Base-by-base conservation (phyloP, 2,888 invertebrate genomes). In the Augiades crinisus region DNA sequence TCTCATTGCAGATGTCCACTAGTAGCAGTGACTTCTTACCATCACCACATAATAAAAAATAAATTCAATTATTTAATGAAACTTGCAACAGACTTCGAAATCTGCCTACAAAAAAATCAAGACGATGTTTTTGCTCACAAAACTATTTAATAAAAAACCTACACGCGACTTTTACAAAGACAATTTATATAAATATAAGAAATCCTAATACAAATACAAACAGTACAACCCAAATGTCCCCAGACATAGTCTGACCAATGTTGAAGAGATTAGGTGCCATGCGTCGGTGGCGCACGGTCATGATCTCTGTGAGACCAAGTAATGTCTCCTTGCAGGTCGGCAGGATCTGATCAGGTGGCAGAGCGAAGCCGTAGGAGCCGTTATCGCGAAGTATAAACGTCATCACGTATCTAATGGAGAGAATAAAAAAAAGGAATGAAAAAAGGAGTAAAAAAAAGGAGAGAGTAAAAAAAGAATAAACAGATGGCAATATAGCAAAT, bases 311-410 rank as follows among this genome's bases (percentile, higher is more conserved):
- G 10, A 93, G 62, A 0, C 92, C 92, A 12, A 81, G 79, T 53
- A 92, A 61, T 0, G 91, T 83, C 69, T 94, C 94, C 34, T 88
- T 66, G 43, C 91, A 91, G 5, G 92, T 90, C 7, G 92, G 91
- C 3, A 91, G 64, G 52, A 96, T 95, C 64, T 93, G 90, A 0
- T 83, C 72, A 0, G 92, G 71, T 0, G 95, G 95, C 0, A 96
- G 79, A 0, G 94, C 72, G 67, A 94, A 94, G 0, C 95, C 95
- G 65, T 90, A 92, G 0, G 75, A 67, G 0, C 95, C 95, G 2
- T 78, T 90, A 67, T 96, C 96, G 1, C 94, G 85, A 0, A 95
- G 76, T 0, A 73, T 60, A 10, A 86, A 70, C 0, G 79, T 72
- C 57, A 73, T 70, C 0, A 80, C 84, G 44, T 77, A 81, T 31